Evolutionary conservation across 2,888 invertebrate genomes (phyloP).

Genomic region (Eupithecia vulgata): DNA sequence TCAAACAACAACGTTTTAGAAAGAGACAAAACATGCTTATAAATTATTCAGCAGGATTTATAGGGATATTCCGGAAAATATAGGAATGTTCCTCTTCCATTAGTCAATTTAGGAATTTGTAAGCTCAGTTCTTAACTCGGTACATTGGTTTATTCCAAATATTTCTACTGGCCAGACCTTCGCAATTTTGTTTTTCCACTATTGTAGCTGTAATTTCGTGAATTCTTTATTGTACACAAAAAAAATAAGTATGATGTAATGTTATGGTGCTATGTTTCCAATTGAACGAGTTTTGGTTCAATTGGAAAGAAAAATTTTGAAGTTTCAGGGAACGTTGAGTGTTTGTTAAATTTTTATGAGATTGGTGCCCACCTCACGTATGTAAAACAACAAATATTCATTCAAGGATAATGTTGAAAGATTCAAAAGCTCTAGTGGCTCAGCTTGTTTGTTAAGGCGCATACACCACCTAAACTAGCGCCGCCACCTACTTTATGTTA

Average conservation of each 20-base stretch:
- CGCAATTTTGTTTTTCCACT: background rate
- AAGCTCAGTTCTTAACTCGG: background rate
- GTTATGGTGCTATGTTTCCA: too few relatives aligned
- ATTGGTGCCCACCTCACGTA: background rate
- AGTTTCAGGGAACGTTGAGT: background rate
- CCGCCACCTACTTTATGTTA: too few relatives aligned
- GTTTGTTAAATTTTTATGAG: background rate
- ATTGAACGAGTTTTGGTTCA: background rate
- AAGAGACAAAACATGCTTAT: slow-evolving; percentile 28
- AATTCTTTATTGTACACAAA: too few relatives aligned
- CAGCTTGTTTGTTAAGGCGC: too few relatives aligned
- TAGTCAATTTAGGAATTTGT: slow-evolving; percentile 35
- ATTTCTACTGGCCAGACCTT: background rate
- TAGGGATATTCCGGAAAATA: slow-evolving; percentile 36
- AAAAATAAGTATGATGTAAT: too few relatives aligned
- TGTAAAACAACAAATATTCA: background rate
- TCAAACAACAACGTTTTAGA: slow-evolving; percentile 13
- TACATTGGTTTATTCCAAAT: background rate
- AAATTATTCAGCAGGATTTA: slow-evolving; percentile 42
- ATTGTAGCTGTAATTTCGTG: background rate
- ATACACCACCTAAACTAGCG: too few relatives aligned
- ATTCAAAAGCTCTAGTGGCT: background rate
- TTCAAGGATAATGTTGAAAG: too few relatives aligned
- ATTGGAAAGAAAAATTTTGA: background rate
- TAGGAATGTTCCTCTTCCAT: slow-evolving; percentile 36